phyloP scores from a whole-genome alignment of 2,113 vertebrate species.

The Pantherophis guttatus region DNA sequence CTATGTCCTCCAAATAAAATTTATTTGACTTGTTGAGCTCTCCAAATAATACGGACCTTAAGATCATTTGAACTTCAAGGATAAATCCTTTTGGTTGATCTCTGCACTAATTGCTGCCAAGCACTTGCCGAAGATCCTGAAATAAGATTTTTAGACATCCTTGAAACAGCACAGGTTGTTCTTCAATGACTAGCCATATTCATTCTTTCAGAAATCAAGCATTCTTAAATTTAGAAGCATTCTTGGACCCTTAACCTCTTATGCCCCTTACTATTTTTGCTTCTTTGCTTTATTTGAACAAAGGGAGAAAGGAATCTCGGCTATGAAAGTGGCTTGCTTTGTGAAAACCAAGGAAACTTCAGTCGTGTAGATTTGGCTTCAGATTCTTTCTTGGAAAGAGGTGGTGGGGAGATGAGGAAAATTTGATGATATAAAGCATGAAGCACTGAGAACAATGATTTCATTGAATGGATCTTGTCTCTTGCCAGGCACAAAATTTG shows the following conservation, averaged over 20 bases:
- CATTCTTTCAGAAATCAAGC: constrained; percentile 26
- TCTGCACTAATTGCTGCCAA: constrained; percentile 15
- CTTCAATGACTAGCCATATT: fast-evolving
- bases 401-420: neutral
- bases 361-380: fast-evolving
- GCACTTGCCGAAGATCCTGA: constrained; percentile 31
- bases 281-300: neutral
- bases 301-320: neutral
- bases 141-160: neutral
- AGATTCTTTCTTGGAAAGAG: neutral
- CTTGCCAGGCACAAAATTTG: constrained; percentile 44
- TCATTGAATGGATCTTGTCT: neutral
- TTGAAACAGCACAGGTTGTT: fast-evolving
- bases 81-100: constrained; percentile 27
- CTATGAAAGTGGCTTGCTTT: fast-evolving
- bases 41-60: constrained; percentile 20
- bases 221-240: constrained; percentile 28
- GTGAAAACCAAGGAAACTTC: neutral
- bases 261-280: neutral
- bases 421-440: neutral
- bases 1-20: neutral
- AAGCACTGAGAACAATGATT: neutral
- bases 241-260: neutral
- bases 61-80: constrained; percentile 27
- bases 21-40: constrained; percentile 26